Evolutionary conservation across 2,113 vertebrate species (phyloP).

Genomic region (Embiotoca jacksoni): DNA sequence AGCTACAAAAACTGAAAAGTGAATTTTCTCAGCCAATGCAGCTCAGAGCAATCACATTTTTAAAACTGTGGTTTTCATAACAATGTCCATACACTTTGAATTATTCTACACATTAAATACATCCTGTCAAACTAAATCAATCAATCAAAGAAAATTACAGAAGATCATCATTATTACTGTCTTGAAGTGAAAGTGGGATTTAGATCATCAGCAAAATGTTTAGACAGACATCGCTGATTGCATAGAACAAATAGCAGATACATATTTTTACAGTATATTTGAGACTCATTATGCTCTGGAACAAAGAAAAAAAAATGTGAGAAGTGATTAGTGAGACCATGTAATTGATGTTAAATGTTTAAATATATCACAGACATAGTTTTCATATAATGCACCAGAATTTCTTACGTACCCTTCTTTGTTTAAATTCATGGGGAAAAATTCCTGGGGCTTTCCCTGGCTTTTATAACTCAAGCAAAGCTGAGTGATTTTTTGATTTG

Average conservation of each 20-base stretch:
- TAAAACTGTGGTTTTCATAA: slow-evolving; percentile 29
- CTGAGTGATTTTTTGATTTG: slow-evolving; percentile 54
- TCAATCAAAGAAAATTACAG: slow-evolving; percentile 39
- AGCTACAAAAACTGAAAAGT: slow-evolving; percentile 23
- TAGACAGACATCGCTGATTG: slow-evolving; percentile 23
- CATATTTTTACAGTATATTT: slow-evolving; percentile 10
- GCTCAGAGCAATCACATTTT: slow-evolving; percentile 2
- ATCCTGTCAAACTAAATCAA: slow-evolving; percentile 53
- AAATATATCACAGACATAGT: slow-evolving; percentile 21
- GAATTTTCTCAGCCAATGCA: background rate
- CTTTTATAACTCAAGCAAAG: slow-evolving; percentile 45
- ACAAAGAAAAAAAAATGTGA: slow-evolving; percentile 19
- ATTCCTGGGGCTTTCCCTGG: slow-evolving; percentile 44
- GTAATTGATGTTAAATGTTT: slow-evolving; percentile 53
- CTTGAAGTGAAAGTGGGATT: slow-evolving; percentile 30
- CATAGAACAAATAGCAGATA: slow-evolving; percentile 24
- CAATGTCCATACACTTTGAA: background rate
- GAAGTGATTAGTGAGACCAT: slow-evolving; percentile 10
- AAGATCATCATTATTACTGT: slow-evolving; percentile 19
- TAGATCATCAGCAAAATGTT: slow-evolving; percentile 39
- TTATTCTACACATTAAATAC: slow-evolving; percentile 39
- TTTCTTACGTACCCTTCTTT: slow-evolving; percentile 36
- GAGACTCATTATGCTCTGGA: slow-evolving; percentile 21
- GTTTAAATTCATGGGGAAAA: slow-evolving; percentile 38
- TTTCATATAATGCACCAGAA: slow-evolving; percentile 35